Conservation (phyloP, 2,797 vertebrate genomes). For the Tapera naevia region DNA sequence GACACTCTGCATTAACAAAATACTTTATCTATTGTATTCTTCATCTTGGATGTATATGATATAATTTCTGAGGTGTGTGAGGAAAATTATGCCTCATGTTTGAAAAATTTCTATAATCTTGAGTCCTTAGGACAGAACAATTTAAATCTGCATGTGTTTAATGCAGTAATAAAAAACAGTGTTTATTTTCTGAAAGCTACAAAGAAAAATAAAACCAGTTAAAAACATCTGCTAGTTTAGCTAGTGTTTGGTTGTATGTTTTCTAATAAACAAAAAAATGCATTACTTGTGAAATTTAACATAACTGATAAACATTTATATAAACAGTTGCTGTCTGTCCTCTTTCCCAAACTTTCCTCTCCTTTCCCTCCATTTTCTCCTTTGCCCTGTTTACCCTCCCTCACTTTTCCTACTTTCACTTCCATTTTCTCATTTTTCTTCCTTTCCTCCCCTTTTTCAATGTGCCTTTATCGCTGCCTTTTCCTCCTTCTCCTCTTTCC, state of each 20-base stretch:
- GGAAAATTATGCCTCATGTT: not conserved
- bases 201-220: not conserved
- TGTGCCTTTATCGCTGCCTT: accelerated
- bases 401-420: not conserved
- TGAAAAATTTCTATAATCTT: not conserved
- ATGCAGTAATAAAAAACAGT: not conserved
- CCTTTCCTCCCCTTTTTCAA: not conserved
- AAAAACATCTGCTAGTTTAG: not conserved
- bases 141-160: not conserved
- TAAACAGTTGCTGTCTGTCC: not conserved
- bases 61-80: not conserved
- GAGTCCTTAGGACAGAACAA: not conserved
- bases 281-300: not conserved
- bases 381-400: not conserved
- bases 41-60: not conserved
- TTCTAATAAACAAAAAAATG: not conserved
- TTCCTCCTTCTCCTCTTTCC: not conserved
- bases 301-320: not conserved
- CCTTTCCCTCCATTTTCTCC: not conserved
- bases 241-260: not conserved
- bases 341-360: not conserved
- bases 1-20: not conserved
- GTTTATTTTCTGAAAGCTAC: not conserved
- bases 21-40: not conserved
- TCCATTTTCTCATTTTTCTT: not conserved